Evolutionary conservation across 2,888 invertebrate genomes (phyloP).

Genomic region (Melinaea marsaeus): DNA sequence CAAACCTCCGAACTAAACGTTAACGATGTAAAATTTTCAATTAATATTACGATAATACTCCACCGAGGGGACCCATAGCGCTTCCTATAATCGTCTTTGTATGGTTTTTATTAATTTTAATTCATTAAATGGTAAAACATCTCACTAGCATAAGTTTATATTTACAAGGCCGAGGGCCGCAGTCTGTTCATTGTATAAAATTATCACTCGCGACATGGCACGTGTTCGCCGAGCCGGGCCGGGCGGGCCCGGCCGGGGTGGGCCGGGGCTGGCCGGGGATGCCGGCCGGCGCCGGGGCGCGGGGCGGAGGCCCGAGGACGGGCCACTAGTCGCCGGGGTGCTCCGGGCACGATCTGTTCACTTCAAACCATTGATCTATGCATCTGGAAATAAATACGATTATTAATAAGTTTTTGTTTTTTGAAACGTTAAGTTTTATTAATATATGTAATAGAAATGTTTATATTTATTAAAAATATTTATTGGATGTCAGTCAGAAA

Average conservation of each 20-base stretch:
- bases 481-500: too few species aligned
- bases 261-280: slow-evolving; percentile 24
- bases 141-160: slow-evolving; percentile 71
- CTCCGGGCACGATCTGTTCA: slow-evolving; percentile 99
- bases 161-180: slow-evolving; percentile 65
- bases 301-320: slow-evolving; percentile 18
- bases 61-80: slow-evolving; percentile 60
- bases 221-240: slow-evolving; percentile 33
- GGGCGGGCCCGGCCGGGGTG: slow-evolving; percentile 17
- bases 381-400: slow-evolving; percentile 83
- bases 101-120: slow-evolving; percentile 47
- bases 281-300: slow-evolving; percentile 84
- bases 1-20: slow-evolving; percentile 56
- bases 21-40: slow-evolving; percentile 64
- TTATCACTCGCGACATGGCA: slow-evolving; percentile 68
- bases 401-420: too few species aligned
- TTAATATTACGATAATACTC: slow-evolving; percentile 53
- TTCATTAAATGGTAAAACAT: slow-evolving; percentile 71
- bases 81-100: slow-evolving; percentile 64
- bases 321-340: slow-evolving; percentile 94
- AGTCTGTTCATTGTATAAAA: slow-evolving; percentile 72
- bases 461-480: too few species aligned
- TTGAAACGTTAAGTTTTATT: too few species aligned
- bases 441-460: too few species aligned
- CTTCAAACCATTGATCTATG: slow-evolving; percentile 99